Evolutionary conservation across 1,140 invertebrate genomes (phyloP), one percentile per base, ranked within the genome.

Genomic region (Phymastichus coffea): DNA sequence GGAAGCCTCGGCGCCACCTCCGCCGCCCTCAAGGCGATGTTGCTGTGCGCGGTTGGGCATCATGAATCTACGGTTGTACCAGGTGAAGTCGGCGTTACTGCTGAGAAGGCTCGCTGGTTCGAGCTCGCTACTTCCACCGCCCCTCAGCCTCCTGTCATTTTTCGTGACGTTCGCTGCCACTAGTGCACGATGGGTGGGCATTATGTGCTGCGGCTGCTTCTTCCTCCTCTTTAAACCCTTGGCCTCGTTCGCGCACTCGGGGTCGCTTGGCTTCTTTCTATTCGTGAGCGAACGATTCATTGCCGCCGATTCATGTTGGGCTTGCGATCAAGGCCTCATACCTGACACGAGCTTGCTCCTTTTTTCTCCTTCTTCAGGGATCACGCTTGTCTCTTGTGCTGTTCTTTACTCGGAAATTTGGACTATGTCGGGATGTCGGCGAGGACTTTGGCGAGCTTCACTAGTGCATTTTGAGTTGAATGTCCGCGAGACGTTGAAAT

Each of bases 1-100:
- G 7, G 37, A 49, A 10, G n/a, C n/a, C n/a, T n/a, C n/a, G n/a
- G n/a, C 30, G 38, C 38, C 6, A 8, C 41, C 25, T 1, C 54
- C 62, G 12, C 66, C 67, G 15, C 64, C 65, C 14, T 55, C 58
- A 22, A 70, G 26, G 6, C 68, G 63, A 28, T 3, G 15, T 30
- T n/a, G n/a, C n/a, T n/a, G n/a, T n/a, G n/a, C n/a, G n/a, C n/a
- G n/a, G n/a, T n/a, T 33, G 3, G 58, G 43, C 1, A 25, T 10
- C 1, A 10, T 28, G 49, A 62, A 33, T 41, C 43, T 54, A 9
- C 57, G 53, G 8, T 47, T 38, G 22, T 38, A 46, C 64, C 61
- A 63, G 1, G 22, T 51, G 28, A 53, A 61, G 19, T 70, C 62
- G 0, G 19, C 35, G 17, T 63, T 43, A 37, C 22, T 14, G 19